A percentile compares a stretch with the other conserved stretches of the same genome.
phyloP scores from a whole-genome alignment of 2,113 vertebrate genomes.

The Falco punctatus region DNA sequence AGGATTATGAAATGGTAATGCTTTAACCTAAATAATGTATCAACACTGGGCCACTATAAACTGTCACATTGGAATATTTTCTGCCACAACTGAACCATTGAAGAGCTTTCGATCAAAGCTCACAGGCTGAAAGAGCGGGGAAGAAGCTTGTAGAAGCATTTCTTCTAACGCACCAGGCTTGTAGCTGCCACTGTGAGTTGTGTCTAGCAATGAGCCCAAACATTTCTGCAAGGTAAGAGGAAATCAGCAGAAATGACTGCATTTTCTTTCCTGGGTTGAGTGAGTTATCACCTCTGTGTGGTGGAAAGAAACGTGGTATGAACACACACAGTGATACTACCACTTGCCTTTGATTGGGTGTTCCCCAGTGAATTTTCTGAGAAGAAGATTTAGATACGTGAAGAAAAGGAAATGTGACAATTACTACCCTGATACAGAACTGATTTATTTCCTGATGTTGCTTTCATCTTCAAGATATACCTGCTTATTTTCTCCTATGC shows the following conservation, averaged over 20 bases:
- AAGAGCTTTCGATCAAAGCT: background rate
- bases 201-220: background rate
- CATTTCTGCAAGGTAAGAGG: background rate
- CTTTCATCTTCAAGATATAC: background rate
- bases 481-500: background rate
- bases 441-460: background rate
- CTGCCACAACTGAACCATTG: background rate
- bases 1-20: background rate
- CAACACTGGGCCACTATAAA: background rate
- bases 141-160: background rate
- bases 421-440: background rate
- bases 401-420: background rate
- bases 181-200: background rate
- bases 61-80: background rate
- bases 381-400: background rate
- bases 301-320: rapidly evolving
- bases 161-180: background rate
- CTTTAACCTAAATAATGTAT: background rate
- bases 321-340: rapidly evolving
- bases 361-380: background rate
- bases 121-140: background rate
- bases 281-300: rapidly evolving
- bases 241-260: background rate
- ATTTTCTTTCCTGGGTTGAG: background rate
- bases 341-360: background rate